Evolutionary conservation across 2,797 vertebrate species (phyloP), one percentile per base, ranked within the genome.

Genomic region (Cuniculus paca): DNA sequence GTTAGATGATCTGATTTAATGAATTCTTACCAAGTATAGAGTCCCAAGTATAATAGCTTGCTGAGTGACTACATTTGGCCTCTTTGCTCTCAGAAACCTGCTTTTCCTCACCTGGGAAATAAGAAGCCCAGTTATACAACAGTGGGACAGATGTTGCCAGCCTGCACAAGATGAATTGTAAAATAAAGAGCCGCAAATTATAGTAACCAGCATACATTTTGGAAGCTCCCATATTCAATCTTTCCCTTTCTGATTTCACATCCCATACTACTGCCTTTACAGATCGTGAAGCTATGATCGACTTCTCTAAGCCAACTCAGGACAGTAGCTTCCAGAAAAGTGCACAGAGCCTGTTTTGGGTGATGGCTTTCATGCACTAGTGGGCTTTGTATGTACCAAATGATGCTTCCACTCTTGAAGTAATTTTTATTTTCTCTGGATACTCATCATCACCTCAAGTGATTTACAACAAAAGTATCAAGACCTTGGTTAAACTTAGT

Each of bases 381-480:
- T 48, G 34, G 56, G 31, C 58, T 72, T 50, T 34, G 36, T 31
- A 14, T 19, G 45, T 82, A 45, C 52, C 36, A 4, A 58, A 10
- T 79, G 61, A 56, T 63, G 6, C 79, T 50, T 45, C 88, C 28
- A 22, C 11, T 36, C 70, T 56, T 70, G 63, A 95, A 78, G 20
- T 93, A 36, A 14, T 77, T 87, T 88, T 82, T 88, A n/a, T 96
- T 93, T 92, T 74, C 85, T 90, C 31, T 56, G 28, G 54, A 36
- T 52, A 42, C 17, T 72, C n/a, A 48, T 34, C 68, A 78, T 58
- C 34, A 50, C 19, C 52, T 86, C 31, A 45, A 60, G 0, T 81
- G 65, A 88, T 61, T 86, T 95, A 39, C 16, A 34, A 45, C 20
- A 74, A 54, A 90, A 48, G 26, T n/a, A 45, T 65, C 48, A 87